phyloP scores from a whole-genome alignment of 2,888 invertebrate genomes.

The Polietes domitor region DNA sequence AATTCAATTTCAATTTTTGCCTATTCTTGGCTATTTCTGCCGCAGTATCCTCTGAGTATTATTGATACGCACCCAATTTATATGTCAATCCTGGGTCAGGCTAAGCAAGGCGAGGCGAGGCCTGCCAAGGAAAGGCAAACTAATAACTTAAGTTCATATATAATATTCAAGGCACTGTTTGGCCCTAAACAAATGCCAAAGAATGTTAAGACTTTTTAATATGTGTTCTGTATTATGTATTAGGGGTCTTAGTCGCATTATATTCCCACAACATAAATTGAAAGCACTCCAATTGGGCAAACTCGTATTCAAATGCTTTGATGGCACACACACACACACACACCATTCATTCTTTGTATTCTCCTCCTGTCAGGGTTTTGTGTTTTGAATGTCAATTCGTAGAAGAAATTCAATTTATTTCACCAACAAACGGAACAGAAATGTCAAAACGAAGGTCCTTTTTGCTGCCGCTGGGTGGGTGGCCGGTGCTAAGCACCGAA shows the following conservation, averaged over 20 bases:
- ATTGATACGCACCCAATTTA: no score
- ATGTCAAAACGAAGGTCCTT: slow-evolving; percentile 43
- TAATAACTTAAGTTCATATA: slow-evolving; percentile 25
- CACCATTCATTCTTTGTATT: neutral
- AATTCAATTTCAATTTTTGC: no score
- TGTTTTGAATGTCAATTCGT: slow-evolving; percentile 50
- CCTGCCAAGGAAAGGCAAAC: neutral
- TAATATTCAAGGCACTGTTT: slow-evolving; percentile 10
- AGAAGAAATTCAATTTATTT: slow-evolving; percentile 50
- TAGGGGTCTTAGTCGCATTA: neutral
- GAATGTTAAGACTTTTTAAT: slow-evolving; percentile 21
- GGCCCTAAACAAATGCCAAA: neutral
- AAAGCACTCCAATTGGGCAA: neutral
- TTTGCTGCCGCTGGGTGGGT: neutral
- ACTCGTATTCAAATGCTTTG: slow-evolving; percentile 5
- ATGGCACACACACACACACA: no score
- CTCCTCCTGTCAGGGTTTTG: slow-evolving; percentile 20
- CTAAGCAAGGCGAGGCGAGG: neutral
- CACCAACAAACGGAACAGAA: slow-evolving; percentile 3
- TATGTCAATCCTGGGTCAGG: no score
- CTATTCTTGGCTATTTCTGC: no score
- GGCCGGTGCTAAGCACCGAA: slow-evolving; percentile 12
- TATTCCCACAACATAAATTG: slow-evolving; percentile 17
- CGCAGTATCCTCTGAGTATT: no score
- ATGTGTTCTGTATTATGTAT: neutral